These are phyloP conservation scores for Distichodus sexfasciatus DNA, from an alignment of 2,797 vertebrate genomes.

Conservation along the genomic window DNA sequence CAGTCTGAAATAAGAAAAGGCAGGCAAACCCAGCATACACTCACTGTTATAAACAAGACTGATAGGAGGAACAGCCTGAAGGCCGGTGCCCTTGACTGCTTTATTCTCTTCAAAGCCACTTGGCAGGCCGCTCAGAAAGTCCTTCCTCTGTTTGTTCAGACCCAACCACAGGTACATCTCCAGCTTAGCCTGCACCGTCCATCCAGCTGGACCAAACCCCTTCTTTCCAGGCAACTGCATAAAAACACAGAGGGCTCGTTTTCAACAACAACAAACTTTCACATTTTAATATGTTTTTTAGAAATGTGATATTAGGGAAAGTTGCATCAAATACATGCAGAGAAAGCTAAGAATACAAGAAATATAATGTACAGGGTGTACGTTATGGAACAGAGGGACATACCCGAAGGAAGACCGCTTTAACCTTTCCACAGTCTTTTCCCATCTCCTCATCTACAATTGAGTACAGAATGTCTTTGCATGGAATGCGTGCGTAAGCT, in stretches of 20 bases:
- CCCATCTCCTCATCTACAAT: conserved; percentile 87
- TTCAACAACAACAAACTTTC: neutral
- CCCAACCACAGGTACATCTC: conserved; percentile 97
- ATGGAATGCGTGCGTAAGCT: conserved; percentile 87
- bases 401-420: conserved; percentile 92
- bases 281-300: too few relatives aligned
- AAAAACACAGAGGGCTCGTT: neutral
- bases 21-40: conserved; percentile 54
- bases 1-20: too few relatives aligned
- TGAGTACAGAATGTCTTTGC: conserved; percentile 95
- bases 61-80: conserved; percentile 83
- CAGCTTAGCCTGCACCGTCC: conserved; percentile 96
- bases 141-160: conserved; percentile 91
- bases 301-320: too few relatives aligned
- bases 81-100: conserved; percentile 68
- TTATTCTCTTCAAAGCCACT: conserved; percentile 94
- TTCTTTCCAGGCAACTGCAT: conserved; percentile 89
- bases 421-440: conserved; percentile 96
- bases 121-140: conserved; percentile 88
- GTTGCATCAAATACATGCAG: too few relatives aligned
- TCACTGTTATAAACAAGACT: conserved; percentile 93
- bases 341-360: neutral
- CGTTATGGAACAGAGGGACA: neutral
- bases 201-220: conserved; percentile 90
- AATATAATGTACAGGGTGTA: neutral